phyloP scores from a whole-genome alignment of 2,797 vertebrate species.

The Lerista edwardsae region DNA sequence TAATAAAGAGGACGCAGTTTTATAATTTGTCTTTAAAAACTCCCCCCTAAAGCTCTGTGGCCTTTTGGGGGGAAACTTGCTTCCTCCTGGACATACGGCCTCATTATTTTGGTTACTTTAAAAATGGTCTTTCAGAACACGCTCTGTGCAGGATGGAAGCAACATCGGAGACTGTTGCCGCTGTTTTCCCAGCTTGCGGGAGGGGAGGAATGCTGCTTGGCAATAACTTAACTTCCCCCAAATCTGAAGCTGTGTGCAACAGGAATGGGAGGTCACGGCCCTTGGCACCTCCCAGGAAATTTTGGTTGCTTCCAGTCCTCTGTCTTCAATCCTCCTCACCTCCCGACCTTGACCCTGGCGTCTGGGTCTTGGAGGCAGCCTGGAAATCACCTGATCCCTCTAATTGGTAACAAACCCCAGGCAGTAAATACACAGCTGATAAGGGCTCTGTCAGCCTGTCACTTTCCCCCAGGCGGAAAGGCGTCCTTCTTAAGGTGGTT shows the following conservation, averaged over 20 bases:
- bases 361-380: conserved; percentile 71
- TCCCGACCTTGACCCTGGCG: conserved; percentile 68
- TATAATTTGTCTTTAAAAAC: neutral
- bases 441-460: conserved; percentile 69
- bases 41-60: no score
- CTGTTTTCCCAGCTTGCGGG: neutral
- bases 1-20: neutral
- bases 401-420: conserved; percentile 73
- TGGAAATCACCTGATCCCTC: conserved; percentile 74
- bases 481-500: neutral
- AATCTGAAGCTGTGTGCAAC: neutral
- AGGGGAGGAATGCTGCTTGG: neutral
- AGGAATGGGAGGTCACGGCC: neutral
- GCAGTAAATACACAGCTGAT: conserved; percentile 76
- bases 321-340: neutral
- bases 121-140: neutral
- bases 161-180: neutral
- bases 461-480: conserved; percentile 60
- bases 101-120: neutral
- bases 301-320: neutral
- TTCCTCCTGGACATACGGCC: neutral
- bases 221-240: neutral
- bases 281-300: neutral
- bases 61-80: no score
- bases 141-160: neutral